A percentile compares a stretch with the other conserved stretches of the same genome.
Evolutionary conservation across 2,888 invertebrate genomes (phyloP).

Genomic region (Eurytoma adleriae): DNA sequence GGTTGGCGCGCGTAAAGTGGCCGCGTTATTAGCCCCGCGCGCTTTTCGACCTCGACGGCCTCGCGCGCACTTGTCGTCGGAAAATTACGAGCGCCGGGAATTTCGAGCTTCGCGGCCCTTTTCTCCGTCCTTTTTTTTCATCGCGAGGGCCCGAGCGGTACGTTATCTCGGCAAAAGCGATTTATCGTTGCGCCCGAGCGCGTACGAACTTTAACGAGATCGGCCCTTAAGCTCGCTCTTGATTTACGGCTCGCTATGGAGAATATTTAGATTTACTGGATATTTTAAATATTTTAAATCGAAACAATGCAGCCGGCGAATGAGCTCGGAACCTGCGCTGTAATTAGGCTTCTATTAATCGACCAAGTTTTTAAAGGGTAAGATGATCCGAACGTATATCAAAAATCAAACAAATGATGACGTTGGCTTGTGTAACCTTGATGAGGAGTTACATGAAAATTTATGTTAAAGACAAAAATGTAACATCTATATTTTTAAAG

Average conservation of each 20-base stretch:
- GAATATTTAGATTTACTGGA: neutral
- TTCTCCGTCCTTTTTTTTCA: slow-evolving; percentile 17
- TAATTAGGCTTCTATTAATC: too few relatives aligned
- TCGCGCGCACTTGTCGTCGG: neutral
- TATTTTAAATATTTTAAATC: neutral
- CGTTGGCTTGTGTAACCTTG: too few relatives aligned
- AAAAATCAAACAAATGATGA: too few relatives aligned
- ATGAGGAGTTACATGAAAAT: too few relatives aligned
- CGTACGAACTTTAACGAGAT: slow-evolving; percentile 43
- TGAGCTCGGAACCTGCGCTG: too few relatives aligned
- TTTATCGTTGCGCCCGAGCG: slow-evolving; percentile 28
- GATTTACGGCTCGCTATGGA: slow-evolving; percentile 25
- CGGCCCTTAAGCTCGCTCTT: slow-evolving; percentile 3
- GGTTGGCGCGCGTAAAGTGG: slow-evolving; percentile 47
- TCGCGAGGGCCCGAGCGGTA: neutral
- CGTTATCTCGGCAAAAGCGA: slow-evolving; percentile 35
- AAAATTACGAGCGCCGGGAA: slow-evolving; percentile 45
- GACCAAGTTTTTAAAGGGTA: too few relatives aligned
- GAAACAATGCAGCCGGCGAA: too few relatives aligned
- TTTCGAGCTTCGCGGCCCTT: slow-evolving; percentile 21
- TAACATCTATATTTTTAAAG: too few relatives aligned
- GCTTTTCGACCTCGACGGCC: slow-evolving; percentile 13
- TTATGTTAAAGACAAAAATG: too few relatives aligned
- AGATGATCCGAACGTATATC: too few relatives aligned
- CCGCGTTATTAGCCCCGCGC: slow-evolving; percentile 45